Evolutionary conservation across 2,113 vertebrate species (phyloP).

Genomic region (Macrotus californicus): DNA sequence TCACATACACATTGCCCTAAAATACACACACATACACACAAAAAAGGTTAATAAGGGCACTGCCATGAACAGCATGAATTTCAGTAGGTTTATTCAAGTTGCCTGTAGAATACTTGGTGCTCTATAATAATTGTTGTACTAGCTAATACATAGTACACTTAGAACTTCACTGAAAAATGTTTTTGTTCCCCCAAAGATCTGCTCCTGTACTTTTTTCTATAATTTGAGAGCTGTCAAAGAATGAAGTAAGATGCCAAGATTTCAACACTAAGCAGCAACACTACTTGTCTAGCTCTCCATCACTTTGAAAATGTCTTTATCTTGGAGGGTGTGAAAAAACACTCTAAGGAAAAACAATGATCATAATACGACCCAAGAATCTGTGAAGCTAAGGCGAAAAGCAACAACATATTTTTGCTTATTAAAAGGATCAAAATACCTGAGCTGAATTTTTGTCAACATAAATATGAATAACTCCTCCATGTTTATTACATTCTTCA

Average conservation of each 20-base stretch:
- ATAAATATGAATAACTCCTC: slow-evolving; percentile 96
- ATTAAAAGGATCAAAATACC: slow-evolving; percentile 75
- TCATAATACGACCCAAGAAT: background rate
- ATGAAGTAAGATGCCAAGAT: background rate
- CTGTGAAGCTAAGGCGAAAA: background rate
- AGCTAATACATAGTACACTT: background rate
- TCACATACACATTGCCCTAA: slow-evolving; percentile 97
- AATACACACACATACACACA: background rate
- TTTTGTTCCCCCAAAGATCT: background rate
- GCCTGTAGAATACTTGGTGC: background rate
- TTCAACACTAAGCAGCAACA: background rate
- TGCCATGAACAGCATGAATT: background rate
- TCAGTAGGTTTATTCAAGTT: background rate
- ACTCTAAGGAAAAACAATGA: background rate
- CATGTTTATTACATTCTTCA: slow-evolving; percentile 98
- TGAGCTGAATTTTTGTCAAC: slow-evolving; percentile 97
- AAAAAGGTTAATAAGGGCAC: background rate
- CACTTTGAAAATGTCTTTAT: background rate
- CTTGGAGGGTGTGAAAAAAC: background rate
- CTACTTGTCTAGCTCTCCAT: background rate
- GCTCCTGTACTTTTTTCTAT: background rate
- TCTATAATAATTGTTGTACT: background rate
- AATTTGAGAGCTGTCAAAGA: background rate
- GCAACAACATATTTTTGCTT: background rate
- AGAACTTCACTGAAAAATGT: background rate